Conservation (phyloP, 2,113 vertebrate species). For the Chaenocephalus aceratus region DNA sequence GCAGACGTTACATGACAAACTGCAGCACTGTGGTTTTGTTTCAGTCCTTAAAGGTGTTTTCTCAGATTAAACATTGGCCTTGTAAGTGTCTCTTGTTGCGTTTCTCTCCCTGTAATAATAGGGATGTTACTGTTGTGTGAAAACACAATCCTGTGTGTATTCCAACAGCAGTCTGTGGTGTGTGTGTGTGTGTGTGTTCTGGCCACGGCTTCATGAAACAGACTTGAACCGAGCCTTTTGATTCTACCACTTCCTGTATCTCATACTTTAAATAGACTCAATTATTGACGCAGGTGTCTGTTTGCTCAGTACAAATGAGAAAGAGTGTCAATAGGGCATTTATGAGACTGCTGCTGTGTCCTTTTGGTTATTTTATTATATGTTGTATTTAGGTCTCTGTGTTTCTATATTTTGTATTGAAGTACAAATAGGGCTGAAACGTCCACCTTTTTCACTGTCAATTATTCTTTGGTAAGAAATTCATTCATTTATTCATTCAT, state of each 20-base stretch:
- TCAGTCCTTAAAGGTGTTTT: conserved; percentile 41
- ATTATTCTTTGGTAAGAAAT: background rate
- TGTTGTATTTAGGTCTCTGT: background rate
- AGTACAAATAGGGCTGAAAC: background rate
- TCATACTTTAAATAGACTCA: background rate
- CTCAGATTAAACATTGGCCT: conserved; percentile 29
- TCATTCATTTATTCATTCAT: no score
- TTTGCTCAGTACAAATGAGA: background rate
- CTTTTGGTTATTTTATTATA: background rate
- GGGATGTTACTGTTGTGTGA: background rate
- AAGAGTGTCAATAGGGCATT: background rate
- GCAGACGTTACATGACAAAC: conserved; percentile 66
- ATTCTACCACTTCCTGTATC: background rate
- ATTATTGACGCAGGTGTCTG: background rate
- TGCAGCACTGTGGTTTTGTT: conserved; percentile 30
- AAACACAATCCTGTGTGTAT: background rate
- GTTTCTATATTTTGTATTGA: background rate
- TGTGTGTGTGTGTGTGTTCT: background rate
- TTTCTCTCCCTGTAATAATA: background rate
- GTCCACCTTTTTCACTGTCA: background rate
- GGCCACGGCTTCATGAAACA: background rate
- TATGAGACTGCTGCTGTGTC: background rate
- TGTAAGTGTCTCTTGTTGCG: conserved; percentile 8
- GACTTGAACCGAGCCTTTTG: background rate
- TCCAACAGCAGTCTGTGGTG: background rate